Percentiles rank a stretch among this genome's conserved stretches.
phyloP scores from a whole-genome alignment of 2,888 invertebrate genomes.

The Quadriops clusia region DNA sequence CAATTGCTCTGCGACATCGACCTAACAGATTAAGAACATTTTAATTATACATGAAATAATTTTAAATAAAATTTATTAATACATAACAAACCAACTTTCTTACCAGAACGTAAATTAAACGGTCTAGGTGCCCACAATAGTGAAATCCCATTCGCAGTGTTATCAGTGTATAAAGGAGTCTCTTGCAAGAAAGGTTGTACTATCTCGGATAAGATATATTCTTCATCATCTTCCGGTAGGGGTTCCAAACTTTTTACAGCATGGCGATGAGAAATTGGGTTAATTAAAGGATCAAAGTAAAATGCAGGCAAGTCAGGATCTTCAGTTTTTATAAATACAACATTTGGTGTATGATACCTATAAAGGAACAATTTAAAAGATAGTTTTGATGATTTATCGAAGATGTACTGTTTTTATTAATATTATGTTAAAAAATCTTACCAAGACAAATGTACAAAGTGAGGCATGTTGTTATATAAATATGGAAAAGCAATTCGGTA shows the following conservation, averaged over 20 bases:
- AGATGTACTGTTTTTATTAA: slow-evolving; percentile 1
- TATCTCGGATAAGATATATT: slow-evolving; percentile 81
- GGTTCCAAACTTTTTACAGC: slow-evolving; percentile 73
- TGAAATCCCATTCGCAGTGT: slow-evolving; percentile 97
- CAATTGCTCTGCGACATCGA: slow-evolving; percentile 84
- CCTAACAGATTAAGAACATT: slow-evolving; percentile 39
- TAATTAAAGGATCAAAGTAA: slow-evolving; percentile 98
- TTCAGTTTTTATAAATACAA: slow-evolving; percentile 99
- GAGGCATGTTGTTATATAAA: slow-evolving; percentile 96
- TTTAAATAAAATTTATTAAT: slow-evolving; percentile 4
- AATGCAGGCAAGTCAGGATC: slow-evolving; percentile 99
- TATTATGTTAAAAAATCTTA: slow-evolving; percentile 40
- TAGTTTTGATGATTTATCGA: not conserved
- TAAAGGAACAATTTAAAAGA: not conserved
- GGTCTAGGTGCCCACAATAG: slow-evolving; percentile 96
- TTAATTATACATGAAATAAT: slow-evolving; percentile 2
- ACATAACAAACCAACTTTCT: slow-evolving; percentile 3
- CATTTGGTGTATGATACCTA: slow-evolving; percentile 98
- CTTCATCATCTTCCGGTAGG: slow-evolving; percentile 86
- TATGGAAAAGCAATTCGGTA: slow-evolving; percentile 99
- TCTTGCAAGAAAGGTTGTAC: slow-evolving; percentile 90
- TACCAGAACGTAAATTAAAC: slow-evolving; percentile 87
- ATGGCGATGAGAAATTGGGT: slow-evolving; percentile 94
- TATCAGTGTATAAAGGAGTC: slow-evolving; percentile 93
- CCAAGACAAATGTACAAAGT: slow-evolving; percentile 97